Conservation (phyloP, 2,797 vertebrate genomes). For the Vireo griseus region DNA sequence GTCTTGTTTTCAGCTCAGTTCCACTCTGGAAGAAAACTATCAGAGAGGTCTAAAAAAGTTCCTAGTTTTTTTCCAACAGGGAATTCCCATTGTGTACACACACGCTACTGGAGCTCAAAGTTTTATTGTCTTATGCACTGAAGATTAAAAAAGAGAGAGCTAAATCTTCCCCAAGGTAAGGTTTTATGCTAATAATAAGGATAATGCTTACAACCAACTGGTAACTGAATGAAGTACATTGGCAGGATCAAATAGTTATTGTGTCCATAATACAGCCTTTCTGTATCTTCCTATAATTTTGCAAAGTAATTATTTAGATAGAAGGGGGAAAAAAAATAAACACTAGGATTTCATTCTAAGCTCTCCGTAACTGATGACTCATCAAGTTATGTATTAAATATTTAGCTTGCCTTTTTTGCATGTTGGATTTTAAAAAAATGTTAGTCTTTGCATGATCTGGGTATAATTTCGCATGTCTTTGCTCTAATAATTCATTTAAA, state of each 20-base stretch:
- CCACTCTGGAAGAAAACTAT: not conserved
- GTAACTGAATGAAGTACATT: not conserved
- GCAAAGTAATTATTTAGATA: not conserved
- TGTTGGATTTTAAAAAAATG: not conserved
- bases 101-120: not conserved
- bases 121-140: not conserved
- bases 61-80: accelerated
- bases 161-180: not conserved
- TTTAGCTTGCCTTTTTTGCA: not conserved
- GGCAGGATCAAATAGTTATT: not conserved
- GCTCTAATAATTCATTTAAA: not conserved
- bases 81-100: not conserved
- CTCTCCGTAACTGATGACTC: not conserved
- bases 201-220: not conserved
- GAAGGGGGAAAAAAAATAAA: accelerated
- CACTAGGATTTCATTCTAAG: not conserved
- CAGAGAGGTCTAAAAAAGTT: not conserved
- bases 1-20: accelerated
- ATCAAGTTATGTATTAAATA: not conserved
- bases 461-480: not conserved
- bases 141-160: not conserved
- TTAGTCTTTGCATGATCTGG: not conserved
- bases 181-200: not conserved
- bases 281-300: not conserved
- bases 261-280: not conserved